phyloP scores from a whole-genome alignment of 2,888 invertebrate species.

The Oasisia sp. region DNA sequence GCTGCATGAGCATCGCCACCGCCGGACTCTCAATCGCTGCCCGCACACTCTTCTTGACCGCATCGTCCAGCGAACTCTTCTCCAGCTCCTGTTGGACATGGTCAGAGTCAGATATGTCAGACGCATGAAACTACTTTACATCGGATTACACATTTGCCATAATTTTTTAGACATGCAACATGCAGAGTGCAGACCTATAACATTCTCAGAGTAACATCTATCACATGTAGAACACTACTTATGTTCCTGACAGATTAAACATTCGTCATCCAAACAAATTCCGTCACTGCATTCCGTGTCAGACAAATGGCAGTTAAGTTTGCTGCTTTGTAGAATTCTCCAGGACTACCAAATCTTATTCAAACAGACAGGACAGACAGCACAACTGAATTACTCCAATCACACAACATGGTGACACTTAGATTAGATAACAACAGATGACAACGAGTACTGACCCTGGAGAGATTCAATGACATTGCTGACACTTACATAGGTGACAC shows the following conservation, averaged over 20 bases:
- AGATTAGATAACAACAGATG: no score
- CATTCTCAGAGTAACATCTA: no score
- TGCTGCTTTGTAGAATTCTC: background rate
- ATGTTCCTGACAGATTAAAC: background rate
- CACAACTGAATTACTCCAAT: no score
- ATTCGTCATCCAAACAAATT: background rate
- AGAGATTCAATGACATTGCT: no score
- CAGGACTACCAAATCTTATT: background rate
- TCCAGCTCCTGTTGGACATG: conserved; percentile 45
- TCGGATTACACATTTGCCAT: background rate
- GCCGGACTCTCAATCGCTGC: conserved; percentile 54
- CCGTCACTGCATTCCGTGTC: background rate
- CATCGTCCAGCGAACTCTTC: conserved; percentile 44
- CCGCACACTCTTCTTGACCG: conserved; percentile 48
- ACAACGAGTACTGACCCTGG: no score
- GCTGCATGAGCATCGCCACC: conserved; percentile 54
- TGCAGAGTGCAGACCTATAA: background rate
- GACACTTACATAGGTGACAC: no score
- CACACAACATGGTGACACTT: no score
- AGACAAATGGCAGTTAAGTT: background rate
- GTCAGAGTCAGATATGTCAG: background rate
- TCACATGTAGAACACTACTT: background rate
- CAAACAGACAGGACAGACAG: no score
- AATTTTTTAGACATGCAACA: background rate
- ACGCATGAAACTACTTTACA: background rate